Percentiles rank a stretch among this genome's conserved stretches.
These are phyloP conservation scores for Amphimedon queenslandica DNA, from an alignment of 37 sponge, comb jelly and placozoan species.

Conservation along the genomic window DNA sequence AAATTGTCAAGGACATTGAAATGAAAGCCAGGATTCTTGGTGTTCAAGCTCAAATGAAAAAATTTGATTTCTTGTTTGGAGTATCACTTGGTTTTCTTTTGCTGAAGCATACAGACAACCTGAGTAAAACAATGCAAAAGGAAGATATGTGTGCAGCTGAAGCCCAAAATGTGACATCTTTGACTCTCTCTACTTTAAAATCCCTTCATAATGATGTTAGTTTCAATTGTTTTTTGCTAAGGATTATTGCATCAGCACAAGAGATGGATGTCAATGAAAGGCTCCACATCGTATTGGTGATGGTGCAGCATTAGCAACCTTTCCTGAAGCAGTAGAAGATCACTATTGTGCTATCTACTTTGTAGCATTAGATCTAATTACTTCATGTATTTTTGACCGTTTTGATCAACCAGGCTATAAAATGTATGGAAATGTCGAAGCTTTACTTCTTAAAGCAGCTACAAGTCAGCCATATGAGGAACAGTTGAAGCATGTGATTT, in stretches of 20 bases:
- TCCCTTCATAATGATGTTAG: conserved; percentile 15
- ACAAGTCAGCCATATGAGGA: neutral
- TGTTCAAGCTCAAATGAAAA: conserved; percentile 34
- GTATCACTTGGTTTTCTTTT: neutral
- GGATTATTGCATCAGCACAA: no score
- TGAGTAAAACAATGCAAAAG: conserved; percentile 41
- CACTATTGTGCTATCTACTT: conserved; percentile 3
- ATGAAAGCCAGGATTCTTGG: conserved; percentile 32
- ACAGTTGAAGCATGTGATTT: no score
- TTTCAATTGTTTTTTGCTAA: no score
- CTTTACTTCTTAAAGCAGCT: neutral
- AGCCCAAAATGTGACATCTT: conserved; percentile 27
- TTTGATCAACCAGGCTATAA: conserved; percentile 6
- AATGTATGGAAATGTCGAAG: conserved; percentile 1
- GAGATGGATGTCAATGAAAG: neutral
- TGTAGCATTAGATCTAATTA: conserved; percentile 15
- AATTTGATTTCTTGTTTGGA: conserved; percentile 49
- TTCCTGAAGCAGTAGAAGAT: neutral
- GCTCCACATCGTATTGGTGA: neutral
- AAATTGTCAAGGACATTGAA: conserved; percentile 11
- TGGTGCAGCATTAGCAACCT: neutral
- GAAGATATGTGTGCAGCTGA: conserved; percentile 34
- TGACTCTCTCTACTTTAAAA: conserved; percentile 20
- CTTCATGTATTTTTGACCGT: neutral
- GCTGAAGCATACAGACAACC: conserved; percentile 34